Conservation (phyloP, 2,113 vertebrate species). For the Passer domesticus region DNA sequence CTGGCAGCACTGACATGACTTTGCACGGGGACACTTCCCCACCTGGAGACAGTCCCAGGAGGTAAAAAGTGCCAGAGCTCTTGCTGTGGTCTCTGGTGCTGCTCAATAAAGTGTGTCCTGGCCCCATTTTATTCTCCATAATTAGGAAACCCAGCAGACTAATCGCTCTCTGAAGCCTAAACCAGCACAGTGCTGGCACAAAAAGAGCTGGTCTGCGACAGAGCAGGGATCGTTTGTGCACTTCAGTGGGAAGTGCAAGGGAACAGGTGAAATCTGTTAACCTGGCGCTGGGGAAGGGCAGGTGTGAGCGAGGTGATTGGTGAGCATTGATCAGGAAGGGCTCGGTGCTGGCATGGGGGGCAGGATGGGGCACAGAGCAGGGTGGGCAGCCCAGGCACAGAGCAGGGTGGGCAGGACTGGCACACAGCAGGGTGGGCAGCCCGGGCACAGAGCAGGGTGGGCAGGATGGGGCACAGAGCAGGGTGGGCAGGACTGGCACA, state of each 20-base stretch:
- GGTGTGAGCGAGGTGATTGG: background rate
- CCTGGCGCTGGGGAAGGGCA: background rate
- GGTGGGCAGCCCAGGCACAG: background rate
- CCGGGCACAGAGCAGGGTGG: background rate
- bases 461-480: no score
- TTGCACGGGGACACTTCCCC: background rate
- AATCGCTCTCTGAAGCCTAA: background rate
- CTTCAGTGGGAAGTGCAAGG: background rate
- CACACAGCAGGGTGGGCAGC: no score
- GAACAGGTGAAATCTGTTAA: background rate
- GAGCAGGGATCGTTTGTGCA: background rate
- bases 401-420: no score
- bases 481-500: no score
- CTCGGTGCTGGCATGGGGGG: accelerated
- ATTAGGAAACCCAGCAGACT: background rate
- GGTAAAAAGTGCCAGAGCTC: background rate
- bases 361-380: background rate
- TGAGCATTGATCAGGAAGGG: background rate
- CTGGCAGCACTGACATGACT: background rate
- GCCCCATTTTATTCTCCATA: background rate
- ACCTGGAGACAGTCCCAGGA: background rate
- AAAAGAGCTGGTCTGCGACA: background rate
- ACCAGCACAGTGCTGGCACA: background rate
- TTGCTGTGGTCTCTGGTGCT: background rate
- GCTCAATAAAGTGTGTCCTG: background rate